phyloP scores from a whole-genome alignment of 2,888 invertebrate species.

The Amiota minor region DNA sequence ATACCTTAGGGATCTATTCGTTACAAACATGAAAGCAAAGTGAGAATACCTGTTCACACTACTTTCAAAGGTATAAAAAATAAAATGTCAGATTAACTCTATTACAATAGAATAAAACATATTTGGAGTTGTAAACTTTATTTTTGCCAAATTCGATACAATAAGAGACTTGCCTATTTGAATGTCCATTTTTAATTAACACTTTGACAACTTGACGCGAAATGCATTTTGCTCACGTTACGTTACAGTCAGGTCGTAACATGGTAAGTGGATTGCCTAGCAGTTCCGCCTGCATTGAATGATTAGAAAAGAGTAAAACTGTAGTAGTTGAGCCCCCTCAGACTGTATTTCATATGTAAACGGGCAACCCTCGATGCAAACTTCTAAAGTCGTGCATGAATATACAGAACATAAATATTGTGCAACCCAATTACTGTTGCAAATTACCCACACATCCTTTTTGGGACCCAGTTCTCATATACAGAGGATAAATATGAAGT shows the following conservation, averaged over 20 bases:
- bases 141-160: too few species aligned
- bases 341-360: not conserved
- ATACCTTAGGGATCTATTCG: too few species aligned
- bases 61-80: too few species aligned
- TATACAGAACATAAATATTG: conserved; percentile 56
- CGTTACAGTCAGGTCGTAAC: too few species aligned
- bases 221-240: conserved; percentile 55
- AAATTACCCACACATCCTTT: conserved; percentile 57
- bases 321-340: not conserved
- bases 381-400: conserved; percentile 6
- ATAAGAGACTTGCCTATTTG: conserved; percentile 45
- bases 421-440: conserved; percentile 65
- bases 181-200: conserved; percentile 70
- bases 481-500: not conserved
- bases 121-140: too few species aligned
- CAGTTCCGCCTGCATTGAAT: conserved; percentile 1
- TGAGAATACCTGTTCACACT: too few species aligned
- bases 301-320: too few species aligned
- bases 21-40: too few species aligned
- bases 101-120: too few species aligned
- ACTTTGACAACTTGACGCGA: conserved; percentile 65
- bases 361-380: not conserved
- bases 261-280: not conserved
- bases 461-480: not conserved
- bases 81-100: too few species aligned